phyloP scores from a whole-genome alignment of 2,888 invertebrate species.

The Podotricha telesiphe region DNA sequence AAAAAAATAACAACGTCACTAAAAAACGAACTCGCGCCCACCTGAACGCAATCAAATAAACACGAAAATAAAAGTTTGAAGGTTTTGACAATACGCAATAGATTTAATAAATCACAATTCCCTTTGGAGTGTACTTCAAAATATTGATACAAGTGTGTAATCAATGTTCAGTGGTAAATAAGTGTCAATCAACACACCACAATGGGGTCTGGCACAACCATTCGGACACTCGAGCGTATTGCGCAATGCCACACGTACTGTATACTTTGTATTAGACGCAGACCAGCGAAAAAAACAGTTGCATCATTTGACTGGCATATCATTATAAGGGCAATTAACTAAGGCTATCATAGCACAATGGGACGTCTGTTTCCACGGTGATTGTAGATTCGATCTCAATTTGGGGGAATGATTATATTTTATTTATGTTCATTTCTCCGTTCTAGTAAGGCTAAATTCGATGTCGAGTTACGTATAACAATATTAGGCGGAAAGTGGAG shows the following conservation, averaged over 20 bases:
- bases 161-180: conserved; percentile 40
- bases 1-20: background rate
- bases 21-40: background rate
- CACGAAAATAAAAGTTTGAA: background rate
- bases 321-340: conserved; percentile 4
- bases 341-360: background rate
- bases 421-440: no score
- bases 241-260: conserved; percentile 27
- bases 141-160: conserved; percentile 35
- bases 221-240: conserved; percentile 29
- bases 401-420: no score
- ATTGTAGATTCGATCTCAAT: no score
- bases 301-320: conserved; percentile 13
- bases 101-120: conserved; percentile 17
- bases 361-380: no score
- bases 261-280: background rate
- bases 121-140: conserved; percentile 20
- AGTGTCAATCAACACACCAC: conserved; percentile 40
- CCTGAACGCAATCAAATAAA: background rate
- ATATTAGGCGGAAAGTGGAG: no score
- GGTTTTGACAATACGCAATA: conserved; percentile 4
- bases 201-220: conserved; percentile 35
- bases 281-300: conserved; percentile 16
- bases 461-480: no score
- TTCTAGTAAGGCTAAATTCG: no score